These are phyloP conservation scores for Macrostomum lignano DNA, from an alignment of 1,140 invertebrate species.

Conservation along the genomic window DNA sequence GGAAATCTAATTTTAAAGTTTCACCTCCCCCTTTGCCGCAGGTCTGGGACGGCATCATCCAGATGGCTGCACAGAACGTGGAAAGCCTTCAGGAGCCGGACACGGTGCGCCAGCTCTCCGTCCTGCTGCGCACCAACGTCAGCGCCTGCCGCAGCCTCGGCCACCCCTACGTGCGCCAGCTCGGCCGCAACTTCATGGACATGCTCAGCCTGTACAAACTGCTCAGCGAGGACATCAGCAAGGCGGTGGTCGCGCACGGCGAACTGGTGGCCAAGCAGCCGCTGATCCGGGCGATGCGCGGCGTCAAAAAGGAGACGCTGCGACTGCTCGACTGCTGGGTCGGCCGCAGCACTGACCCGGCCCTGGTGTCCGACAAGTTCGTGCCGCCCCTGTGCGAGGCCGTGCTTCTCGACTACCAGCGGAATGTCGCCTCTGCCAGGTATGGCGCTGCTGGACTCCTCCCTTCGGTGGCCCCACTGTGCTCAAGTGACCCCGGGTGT, in stretches of 20 bases:
- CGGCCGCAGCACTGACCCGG: constrained; percentile 53
- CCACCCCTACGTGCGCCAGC: constrained; percentile 63
- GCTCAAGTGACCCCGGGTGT: too few relatives aligned
- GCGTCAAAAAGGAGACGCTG: constrained; percentile 95
- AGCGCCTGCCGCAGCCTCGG: constrained; percentile 83
- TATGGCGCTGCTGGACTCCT: too few relatives aligned
- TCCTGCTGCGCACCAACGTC: constrained; percentile 94
- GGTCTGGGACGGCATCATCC: constrained; percentile 96
- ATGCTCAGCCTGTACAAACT: constrained; percentile 98
- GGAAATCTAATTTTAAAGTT: too few relatives aligned
- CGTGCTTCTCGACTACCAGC: constrained; percentile 78
- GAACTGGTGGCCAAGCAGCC: constrained; percentile 84
- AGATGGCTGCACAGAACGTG: constrained; percentile 75
- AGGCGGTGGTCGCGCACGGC: constrained; percentile 73
- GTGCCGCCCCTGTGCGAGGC: constrained; percentile 84
- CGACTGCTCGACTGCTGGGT: constrained; percentile 93
- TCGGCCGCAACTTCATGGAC: constrained; percentile 82
- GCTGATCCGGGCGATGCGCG: constrained; percentile 83
- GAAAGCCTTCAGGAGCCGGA: constrained; percentile 79
- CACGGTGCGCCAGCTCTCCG: constrained; percentile 77
- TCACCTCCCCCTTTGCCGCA: too few relatives aligned
- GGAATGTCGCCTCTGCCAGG: constrained; percentile 61
- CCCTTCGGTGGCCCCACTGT: too few relatives aligned
- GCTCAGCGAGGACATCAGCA: constrained; percentile 88
- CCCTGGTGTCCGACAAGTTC: constrained; percentile 62